Base-by-base conservation (phyloP, 1,140 invertebrate species). In the Drosophila arawakana region DNA sequence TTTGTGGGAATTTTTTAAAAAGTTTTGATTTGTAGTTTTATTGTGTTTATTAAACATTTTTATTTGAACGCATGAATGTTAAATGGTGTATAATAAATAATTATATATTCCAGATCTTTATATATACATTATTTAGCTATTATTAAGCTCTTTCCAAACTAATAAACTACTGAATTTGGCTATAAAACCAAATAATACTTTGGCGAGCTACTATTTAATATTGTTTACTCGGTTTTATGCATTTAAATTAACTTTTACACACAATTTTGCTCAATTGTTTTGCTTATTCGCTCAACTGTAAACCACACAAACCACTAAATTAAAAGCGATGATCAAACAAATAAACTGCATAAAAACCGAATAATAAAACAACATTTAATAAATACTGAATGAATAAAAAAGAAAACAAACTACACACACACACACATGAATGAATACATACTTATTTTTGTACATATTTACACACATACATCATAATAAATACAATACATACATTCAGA, bases 251-350 rank as follows among this genome's bases (percentile, higher is more conserved):
- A 73, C 72, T 70, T 46, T 61, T 62, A 39, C 59, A 49, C 71
- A 60, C 30, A 69, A 37, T 65, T 61, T 46, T 55, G 54, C 37
- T 78, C 37, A 47, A 70, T 65, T 75, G 60, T 75, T 75, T 63
- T 74, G 63, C 59, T 69, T 63, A 74, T 74, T 41, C 59, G 59
- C 43, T 70, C 52, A 70, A 81, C 80, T 69, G 66, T 73, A 74
- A 78, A 70, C 54, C 67, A 70, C 43, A 61, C 57, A 30, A 50
- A 61, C 25, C 54, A 75, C 47, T 60, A 43, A 50, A 78, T 68
- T 72, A 82, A 76, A 65, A 59, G 25, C 55, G 62, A 65, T 81
- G 72, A 73, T 74, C 47, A 78, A 77, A 82, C 67, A 82, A 76
- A 82, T 69, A 77, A 80, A 80, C 52, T 73, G 78, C 61, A 66